Percentiles rank a stretch among this genome's conserved stretches.
Evolutionary conservation across 2,113 vertebrate genomes (phyloP).

Genomic region (Dicrurus megarhynchus): DNA sequence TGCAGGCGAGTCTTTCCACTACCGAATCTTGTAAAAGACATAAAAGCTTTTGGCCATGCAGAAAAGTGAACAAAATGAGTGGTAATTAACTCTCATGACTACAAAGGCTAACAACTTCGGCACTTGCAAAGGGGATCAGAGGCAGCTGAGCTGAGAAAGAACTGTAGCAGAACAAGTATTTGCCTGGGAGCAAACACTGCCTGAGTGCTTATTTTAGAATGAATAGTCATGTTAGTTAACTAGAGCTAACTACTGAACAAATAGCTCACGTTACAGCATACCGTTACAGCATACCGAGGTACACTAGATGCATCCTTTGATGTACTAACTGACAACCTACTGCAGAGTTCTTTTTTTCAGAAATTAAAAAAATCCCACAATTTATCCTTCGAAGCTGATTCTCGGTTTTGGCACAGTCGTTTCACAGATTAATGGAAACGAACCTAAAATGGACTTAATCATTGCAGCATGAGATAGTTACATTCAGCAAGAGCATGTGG

Average conservation of each 20-base stretch:
- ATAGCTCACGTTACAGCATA: not conserved
- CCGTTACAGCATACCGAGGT: not conserved
- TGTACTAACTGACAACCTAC: not conserved
- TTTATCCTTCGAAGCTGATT: not conserved
- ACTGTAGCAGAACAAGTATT: constrained; percentile 48
- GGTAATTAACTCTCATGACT: constrained; percentile 49
- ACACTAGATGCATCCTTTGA: not conserved
- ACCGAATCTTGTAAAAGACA: not conserved
- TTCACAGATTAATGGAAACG: not conserved
- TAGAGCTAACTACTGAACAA: constrained; percentile 38
- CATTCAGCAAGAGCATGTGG: not conserved
- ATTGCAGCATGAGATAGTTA: not conserved
- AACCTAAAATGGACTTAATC: not conserved
- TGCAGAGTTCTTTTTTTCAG: not conserved
- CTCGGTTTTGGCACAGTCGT: not conserved
- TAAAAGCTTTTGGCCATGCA: constrained; percentile 27
- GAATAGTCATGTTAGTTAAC: constrained; percentile 45
- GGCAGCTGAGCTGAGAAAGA: constrained; percentile 25
- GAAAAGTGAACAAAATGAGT: constrained; percentile 26
- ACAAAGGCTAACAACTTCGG: constrained; percentile 20
- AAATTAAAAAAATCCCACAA: accelerated
- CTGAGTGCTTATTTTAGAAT: constrained; percentile 38
- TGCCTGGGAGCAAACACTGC: constrained; percentile 46
- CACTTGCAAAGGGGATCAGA: constrained; percentile 24
- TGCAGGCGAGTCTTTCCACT: not conserved